Conservation (phyloP, 2,888 invertebrate species). For the Oscheius myriophilus region DNA sequence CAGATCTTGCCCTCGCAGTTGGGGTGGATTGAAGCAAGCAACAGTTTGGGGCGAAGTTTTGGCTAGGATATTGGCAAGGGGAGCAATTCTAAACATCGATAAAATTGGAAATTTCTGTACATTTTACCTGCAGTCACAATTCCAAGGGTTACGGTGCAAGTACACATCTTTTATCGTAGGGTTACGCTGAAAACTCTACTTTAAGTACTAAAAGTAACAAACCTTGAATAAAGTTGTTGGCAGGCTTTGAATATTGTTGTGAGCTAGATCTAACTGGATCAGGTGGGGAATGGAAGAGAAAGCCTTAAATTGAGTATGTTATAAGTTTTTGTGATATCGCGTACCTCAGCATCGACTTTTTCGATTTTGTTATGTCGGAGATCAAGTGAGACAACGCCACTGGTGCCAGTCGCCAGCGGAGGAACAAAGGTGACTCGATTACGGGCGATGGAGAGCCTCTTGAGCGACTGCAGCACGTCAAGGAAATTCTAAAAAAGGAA, state of each 20-base stretch:
- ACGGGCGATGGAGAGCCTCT: conserved; percentile 39
- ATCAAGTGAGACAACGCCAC: conserved; percentile 41
- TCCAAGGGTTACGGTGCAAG: conserved; percentile 61
- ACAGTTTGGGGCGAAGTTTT: conserved; percentile 11
- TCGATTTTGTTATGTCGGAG: conserved; percentile 44
- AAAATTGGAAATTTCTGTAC: not conserved
- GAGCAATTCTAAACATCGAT: conserved; percentile 20
- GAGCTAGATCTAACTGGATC: conserved; percentile 50
- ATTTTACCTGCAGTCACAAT: conserved; percentile 64
- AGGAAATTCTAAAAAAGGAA: conserved; percentile 55
- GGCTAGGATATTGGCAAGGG: conserved; percentile 17
- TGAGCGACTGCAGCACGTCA: conserved; percentile 46
- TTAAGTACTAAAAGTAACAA: conserved; percentile 2
- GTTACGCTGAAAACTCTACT: conserved; percentile 2
- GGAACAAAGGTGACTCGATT: conserved; percentile 40
- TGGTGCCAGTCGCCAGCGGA: conserved; percentile 30
- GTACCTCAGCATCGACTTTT: conserved; percentile 40
- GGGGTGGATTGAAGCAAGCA: conserved; percentile 42
- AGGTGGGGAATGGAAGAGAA: conserved; percentile 2
- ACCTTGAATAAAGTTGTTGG: conserved; percentile 41
- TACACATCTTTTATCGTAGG: conserved; percentile 27
- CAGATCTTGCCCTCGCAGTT: conserved; percentile 33
- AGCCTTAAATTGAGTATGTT: too few species aligned
- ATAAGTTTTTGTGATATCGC: too few species aligned
- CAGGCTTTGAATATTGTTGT: conserved; percentile 57